These are phyloP conservation scores for Champsocephalus gunnari DNA, from an alignment of 2,797 vertebrate species.

Conservation along the genomic window DNA sequence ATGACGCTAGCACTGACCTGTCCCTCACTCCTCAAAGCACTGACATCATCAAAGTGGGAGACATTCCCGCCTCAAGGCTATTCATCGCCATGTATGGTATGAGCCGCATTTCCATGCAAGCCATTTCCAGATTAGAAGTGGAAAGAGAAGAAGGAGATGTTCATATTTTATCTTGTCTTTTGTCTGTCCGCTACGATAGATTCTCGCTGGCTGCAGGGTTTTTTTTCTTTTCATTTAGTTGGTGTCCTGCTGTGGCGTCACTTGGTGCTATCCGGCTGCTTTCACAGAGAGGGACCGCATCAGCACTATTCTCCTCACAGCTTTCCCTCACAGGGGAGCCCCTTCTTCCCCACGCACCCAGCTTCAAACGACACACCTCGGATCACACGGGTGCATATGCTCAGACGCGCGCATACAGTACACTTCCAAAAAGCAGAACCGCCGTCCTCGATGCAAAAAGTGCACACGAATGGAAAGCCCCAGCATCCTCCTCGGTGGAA, in stretches of 20 bases:
- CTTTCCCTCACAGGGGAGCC: slow-evolving; percentile 52
- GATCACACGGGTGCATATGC: slow-evolving; percentile 51
- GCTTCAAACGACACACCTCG: slow-evolving; percentile 68
- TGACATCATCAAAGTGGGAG: slow-evolving; percentile 75
- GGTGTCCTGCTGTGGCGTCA: slow-evolving; percentile 43
- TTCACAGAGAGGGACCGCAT: slow-evolving; percentile 56
- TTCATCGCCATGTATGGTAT: slow-evolving; percentile 39
- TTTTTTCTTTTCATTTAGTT: slow-evolving; percentile 55
- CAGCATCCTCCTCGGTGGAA: slow-evolving; percentile 58
- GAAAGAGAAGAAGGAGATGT: slow-evolving; percentile 24
- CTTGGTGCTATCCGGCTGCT: slow-evolving; percentile 62
- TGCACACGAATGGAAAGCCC: slow-evolving; percentile 53
- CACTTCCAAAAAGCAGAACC: slow-evolving; percentile 21
- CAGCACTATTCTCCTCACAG: slow-evolving; percentile 76
- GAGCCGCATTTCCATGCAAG: slow-evolving; percentile 37
- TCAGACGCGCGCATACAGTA: slow-evolving; percentile 20
- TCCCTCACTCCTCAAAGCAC: slow-evolving; percentile 66
- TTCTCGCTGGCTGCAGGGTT: slow-evolving; percentile 50
- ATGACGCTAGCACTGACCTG: slow-evolving; percentile 65
- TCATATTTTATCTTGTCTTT: slow-evolving; percentile 30
- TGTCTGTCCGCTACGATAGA: slow-evolving; percentile 50
- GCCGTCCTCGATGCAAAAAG: slow-evolving; percentile 50
- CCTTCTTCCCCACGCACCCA: slow-evolving; percentile 6
- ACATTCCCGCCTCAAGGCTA: slow-evolving; percentile 37
- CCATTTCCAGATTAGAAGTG: slow-evolving; percentile 46